phyloP scores from a whole-genome alignment of 2,797 vertebrate genomes.

The Psittacula derbiana region DNA sequence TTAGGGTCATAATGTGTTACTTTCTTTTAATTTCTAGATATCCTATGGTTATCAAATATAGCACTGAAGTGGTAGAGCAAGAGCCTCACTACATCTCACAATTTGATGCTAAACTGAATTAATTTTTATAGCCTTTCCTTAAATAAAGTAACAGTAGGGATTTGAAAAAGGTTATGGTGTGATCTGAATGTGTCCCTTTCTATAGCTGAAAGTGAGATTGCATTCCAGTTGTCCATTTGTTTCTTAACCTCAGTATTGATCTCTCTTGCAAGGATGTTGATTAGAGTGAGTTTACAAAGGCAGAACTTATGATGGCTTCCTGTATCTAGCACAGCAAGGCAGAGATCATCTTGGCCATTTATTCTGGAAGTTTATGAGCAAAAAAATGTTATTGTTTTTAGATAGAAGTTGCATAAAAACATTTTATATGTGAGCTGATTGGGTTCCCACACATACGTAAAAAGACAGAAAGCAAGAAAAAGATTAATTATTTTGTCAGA shows the following conservation, averaged over 20 bases:
- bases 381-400: neutral
- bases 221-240: neutral
- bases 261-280: neutral
- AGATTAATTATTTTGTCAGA: constrained; percentile 52
- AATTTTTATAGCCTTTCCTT: neutral
- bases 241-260: neutral
- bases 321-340: neutral
- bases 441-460: neutral
- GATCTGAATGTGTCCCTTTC: neutral
- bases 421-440: neutral
- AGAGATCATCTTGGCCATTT: neutral
- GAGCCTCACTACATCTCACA: neutral
- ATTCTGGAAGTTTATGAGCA: neutral
- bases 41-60: neutral
- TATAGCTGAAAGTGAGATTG: neutral
- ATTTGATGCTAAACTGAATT: neutral
- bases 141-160: neutral
- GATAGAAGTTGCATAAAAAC: neutral
- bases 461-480: neutral
- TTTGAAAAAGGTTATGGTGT: neutral
- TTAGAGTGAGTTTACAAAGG: neutral
- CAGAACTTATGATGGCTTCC: neutral
- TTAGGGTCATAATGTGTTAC: neutral
- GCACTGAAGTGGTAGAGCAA: neutral
- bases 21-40: neutral